Base-by-base conservation (phyloP, 1,140 invertebrate genomes). In the Drosophila orosa region DNA sequence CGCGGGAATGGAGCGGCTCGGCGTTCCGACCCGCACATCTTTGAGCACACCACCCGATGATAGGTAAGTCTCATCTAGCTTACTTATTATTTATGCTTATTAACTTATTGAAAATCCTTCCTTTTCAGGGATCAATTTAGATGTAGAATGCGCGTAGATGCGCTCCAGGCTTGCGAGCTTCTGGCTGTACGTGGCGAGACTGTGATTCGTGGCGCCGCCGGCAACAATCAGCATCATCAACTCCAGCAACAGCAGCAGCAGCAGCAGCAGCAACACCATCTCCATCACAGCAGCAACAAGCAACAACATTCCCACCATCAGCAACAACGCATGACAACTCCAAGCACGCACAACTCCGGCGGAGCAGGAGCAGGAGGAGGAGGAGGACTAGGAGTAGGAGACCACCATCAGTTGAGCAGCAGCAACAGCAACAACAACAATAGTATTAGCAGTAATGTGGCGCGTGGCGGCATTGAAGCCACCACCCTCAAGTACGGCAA, bases 1-100 rank as follows among this genome's bases (percentile, higher is more conserved):
- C 93, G 94, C 94, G 93, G 94, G 94, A 92, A 94, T 94, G 94
- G 94, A 94, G 93, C 93, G 94, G 93, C 93, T 94, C 93, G 94
- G 94, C 93, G 93, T 94, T 93, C 93, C 93, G 91, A 93, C 87
- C 90, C 90, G 91, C 91, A 92, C 90, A 80, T 75, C 87, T 54
- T 79, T 92, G 52, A 84, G 80, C 73, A 85, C 90, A 85, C 86
- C 91, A 65, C 81, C 91, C 58, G 89, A 92, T 77, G 91, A 92
- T 68, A 91, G 91, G 91, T 92, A 69, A 68, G 57, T 39, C 0
- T 2, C 17, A 22, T 2, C 17, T 22, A 15, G 1, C 15, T 4
- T 24, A 4, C 13, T 25, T 24, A 0, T 2, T 22, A 19, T 2
- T 5, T 5, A 13, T 42, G 2, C 8, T 15, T n/a, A 8, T 24